Base-by-base conservation (phyloP, 2,797 vertebrate species). In the Erpetoichthys calabaricus region DNA sequence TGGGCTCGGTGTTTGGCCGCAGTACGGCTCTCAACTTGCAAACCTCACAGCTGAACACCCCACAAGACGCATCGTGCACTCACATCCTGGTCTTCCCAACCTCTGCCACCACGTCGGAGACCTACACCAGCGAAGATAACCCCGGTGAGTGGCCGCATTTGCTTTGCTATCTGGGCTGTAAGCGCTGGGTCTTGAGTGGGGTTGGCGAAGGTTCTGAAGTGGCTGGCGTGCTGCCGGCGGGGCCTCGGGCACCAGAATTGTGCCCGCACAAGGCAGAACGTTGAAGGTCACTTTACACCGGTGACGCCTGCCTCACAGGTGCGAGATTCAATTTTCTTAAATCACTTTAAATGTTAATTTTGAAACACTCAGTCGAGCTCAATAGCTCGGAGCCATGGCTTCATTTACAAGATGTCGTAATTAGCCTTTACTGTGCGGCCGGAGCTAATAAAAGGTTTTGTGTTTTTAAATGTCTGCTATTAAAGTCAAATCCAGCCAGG, bases 71-170 rank as follows among this genome's bases (percentile, higher is more conserved):
- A 58, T 97, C 94, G 66, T 98, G 94, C 65, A 98, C 94, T 1
- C 95, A 98, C 78, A 98, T 98, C 76, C 76, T 98, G 59, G 94
- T 98, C 65, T 98, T 98, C 75, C 94, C 95, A 53, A 98, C 94
- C 9, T 98, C 95, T 0, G 92, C 94, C 63, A 95, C 92, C 56
- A 97, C 91, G 64, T 88, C 92, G 61, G 92, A 91, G 62, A 91
- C 94, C 59, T 96, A 97, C 68, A 90, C 89, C 57, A 91, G 91
- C 0, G 95, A 97, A 73, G 93, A 96, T 65, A 96, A 91, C 60
- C 90, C 91, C 0, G 93, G 94, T 95, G 76, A 77, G 81, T 64
- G n/a, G 3, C 1, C 1, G 4, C 7, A 5, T 2, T 7, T 4
- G 5, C 3, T 8, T 5, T 6, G 4, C n/a, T 3, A 25, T 25